Base-by-base conservation (phyloP, 23 tunicate genomes). In the Trididemnum miniatum region DNA sequence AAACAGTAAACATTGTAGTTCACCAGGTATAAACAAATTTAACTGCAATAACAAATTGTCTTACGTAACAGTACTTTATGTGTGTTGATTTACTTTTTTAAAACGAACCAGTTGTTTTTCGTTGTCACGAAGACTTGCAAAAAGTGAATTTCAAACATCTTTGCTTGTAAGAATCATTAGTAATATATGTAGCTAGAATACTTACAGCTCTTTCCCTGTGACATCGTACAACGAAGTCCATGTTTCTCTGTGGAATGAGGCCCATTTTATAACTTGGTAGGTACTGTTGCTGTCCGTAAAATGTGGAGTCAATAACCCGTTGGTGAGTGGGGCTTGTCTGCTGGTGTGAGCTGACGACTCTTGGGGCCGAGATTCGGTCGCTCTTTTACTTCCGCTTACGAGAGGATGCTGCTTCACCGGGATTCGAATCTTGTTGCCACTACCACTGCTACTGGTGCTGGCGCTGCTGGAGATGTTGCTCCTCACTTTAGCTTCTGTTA, bases 201-300 rank as follows among this genome's bases (percentile, higher is more conserved):
- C 67, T 62, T 62, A 93, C 98, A 93, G 35, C 34, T 93, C 98
- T 66, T 88, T 93, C 20, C 98, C 98, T 0, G 80, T 65, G 9
- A 60, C 52, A 66, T 93, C 93, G 39, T 51, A 80, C 30, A 93
- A 35, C 29, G 63, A 37, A 65, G 86, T 31, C 98, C 98, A 93
- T 0, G 72, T 84, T 38, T 93, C 93, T 69, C 72, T 63, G 52
- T 44, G 76, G 77, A 89, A 91, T 7, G 93, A 82, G 51, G 98
- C 85, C 98, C 98, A 93, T 52, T 93, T 93, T 26, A 93, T 93
- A 23, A 93, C 98, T 74, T 93, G 98, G 65, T 88, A 85, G 20
- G 85, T 51, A n/a, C 73, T 73, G 77, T 73, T 79, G 67, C 26
- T 67, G 30, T 88, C 93, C 26, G 36, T 30, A 64, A 50, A 93